These are phyloP conservation scores for Sapayoa aenigma DNA, from an alignment of 2,113 vertebrate genomes.

Conservation along the genomic window DNA sequence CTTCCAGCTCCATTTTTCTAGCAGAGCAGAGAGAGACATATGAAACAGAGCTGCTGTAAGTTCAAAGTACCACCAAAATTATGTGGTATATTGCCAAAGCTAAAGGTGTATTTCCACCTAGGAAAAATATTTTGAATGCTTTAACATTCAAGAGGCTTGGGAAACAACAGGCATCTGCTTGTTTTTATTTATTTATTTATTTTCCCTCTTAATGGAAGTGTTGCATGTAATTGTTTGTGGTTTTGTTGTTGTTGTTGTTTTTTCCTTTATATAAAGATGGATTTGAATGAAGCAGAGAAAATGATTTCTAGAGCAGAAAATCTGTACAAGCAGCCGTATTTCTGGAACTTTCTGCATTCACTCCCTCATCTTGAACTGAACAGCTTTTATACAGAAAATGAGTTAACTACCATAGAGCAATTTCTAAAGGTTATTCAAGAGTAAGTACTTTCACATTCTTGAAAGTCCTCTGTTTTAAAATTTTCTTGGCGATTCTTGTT, in stretches of 20 bases:
- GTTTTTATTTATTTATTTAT: not conserved
- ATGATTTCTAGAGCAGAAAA: slow-evolving; percentile 58
- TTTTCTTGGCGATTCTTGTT: not conserved
- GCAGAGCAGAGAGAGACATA: not conserved
- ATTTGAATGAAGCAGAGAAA: slow-evolving; percentile 66
- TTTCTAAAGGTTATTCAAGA: slow-evolving; percentile 27
- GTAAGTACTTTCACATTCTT: slow-evolving; percentile 36
- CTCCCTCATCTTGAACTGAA: not conserved
- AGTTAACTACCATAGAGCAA: not conserved
- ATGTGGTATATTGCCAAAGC: not conserved
- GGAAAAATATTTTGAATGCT: not conserved
- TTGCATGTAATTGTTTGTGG: not conserved
- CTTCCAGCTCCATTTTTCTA: not conserved
- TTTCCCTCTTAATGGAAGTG: not conserved
- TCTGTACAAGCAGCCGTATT: slow-evolving; percentile 59
- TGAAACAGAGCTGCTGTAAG: not conserved
- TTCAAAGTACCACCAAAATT: not conserved
- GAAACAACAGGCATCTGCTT: not conserved
- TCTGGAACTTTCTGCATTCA: slow-evolving; percentile 66
- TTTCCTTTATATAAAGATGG: slow-evolving; percentile 22
- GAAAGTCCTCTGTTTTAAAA: not conserved
- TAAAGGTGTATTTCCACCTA: not conserved
- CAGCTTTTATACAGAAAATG: not conserved
- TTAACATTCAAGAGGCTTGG: not conserved
- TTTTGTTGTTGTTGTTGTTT: not conserved